These are phyloP conservation scores for Illadopsis cleaveri DNA, from an alignment of 2,113 vertebrate species.

Conservation along the genomic window DNA sequence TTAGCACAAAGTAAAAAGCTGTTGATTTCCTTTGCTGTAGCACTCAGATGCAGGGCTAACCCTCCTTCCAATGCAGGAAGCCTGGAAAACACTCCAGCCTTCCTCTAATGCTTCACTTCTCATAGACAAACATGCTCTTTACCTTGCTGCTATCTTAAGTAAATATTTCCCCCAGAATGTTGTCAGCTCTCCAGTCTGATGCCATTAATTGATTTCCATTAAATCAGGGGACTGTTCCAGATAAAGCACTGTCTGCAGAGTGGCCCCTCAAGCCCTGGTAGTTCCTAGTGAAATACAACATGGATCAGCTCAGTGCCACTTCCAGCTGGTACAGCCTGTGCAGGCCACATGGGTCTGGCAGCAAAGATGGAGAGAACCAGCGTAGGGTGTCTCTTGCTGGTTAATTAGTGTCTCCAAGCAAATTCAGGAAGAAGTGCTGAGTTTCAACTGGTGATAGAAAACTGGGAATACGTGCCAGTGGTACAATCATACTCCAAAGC, in stretches of 20 bases:
- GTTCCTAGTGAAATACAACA: rapidly evolving
- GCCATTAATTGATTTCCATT: conserved; percentile 37
- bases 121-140: conserved; percentile 52
- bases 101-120: background rate
- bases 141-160: conserved; percentile 34
- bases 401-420: background rate
- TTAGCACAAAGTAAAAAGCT: background rate
- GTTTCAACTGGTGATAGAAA: background rate
- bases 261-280: background rate
- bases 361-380: background rate
- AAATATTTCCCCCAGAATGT: conserved; percentile 37
- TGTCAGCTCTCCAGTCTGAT: conserved; percentile 1
- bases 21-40: background rate
- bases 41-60: background rate
- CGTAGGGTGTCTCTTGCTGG: background rate
- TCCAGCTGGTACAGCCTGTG: background rate
- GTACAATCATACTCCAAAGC: background rate
- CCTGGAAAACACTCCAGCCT: background rate
- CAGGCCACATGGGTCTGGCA: background rate
- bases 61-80: background rate
- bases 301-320: background rate
- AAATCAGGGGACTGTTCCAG: background rate
- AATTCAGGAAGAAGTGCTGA: background rate
- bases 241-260: background rate
- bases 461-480: background rate